Conservation (phyloP, 2,888 invertebrate species). For the Diarsia dahlii region DNA sequence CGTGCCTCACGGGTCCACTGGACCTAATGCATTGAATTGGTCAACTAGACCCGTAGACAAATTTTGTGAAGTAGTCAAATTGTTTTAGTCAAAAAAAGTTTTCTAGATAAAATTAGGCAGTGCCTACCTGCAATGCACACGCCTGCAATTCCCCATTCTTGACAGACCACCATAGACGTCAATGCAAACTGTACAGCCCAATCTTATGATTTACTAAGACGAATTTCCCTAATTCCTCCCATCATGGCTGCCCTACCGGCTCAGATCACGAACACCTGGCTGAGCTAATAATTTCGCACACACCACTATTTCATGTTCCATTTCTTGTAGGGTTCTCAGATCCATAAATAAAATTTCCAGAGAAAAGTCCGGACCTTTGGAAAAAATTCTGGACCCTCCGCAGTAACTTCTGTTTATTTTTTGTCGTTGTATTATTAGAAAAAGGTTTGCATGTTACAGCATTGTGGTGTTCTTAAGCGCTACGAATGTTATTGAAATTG, state of each 20-base stretch:
- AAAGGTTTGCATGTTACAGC: too few species aligned
- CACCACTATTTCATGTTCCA: conserved; percentile 73
- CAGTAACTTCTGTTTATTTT: neutral
- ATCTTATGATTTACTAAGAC: conserved; percentile 17
- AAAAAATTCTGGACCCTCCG: neutral
- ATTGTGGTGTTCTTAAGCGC: too few species aligned
- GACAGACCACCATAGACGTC: conserved; percentile 11
- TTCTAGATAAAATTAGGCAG: too few species aligned
- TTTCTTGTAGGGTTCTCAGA: conserved; percentile 57
- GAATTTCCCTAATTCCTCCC: conserved; percentile 4
- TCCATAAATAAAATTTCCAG: neutral
- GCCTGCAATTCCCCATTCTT: neutral
- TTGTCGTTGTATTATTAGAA: neutral
- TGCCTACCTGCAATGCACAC: neutral
- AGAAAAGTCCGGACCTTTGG: neutral
- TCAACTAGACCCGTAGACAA: too few species aligned
- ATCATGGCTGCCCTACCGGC: conserved; percentile 62
- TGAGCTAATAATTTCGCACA: conserved; percentile 79
- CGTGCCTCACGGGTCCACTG: too few species aligned
- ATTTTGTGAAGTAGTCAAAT: too few species aligned
- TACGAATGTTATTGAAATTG: too few species aligned
- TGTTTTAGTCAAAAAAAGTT: too few species aligned
- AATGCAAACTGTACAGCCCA: neutral
- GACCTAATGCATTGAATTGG: too few species aligned
- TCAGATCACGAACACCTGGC: conserved; percentile 75